These are phyloP conservation scores for Tetraodon nigroviridis DNA, from an alignment of 2,113 vertebrate species.

Conservation along the genomic window DNA sequence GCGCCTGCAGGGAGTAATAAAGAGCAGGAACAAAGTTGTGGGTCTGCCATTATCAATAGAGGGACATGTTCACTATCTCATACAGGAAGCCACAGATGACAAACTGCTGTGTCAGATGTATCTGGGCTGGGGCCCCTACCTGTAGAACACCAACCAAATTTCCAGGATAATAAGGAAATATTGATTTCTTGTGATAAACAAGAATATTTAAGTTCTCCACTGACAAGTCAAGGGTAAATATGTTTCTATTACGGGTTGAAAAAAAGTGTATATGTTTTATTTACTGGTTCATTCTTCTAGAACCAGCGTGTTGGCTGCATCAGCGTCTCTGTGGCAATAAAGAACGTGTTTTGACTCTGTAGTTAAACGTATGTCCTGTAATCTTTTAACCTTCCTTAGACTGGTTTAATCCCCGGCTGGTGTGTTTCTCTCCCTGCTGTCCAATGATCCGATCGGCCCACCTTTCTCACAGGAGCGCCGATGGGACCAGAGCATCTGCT, in stretches of 20 bases:
- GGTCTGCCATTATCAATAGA: conserved; percentile 95
- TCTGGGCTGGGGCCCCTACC: conserved; percentile 95
- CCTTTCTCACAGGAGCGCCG: conserved; percentile 8
- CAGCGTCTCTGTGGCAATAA: conserved; percentile 32
- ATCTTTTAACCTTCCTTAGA: conserved; percentile 55
- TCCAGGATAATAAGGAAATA: not conserved
- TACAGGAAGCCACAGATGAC: conserved; percentile 92
- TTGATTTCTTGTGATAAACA: not conserved
- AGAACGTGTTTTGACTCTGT: conserved; percentile 19
- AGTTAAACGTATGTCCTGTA: conserved; percentile 27
- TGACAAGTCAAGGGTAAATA: not conserved
- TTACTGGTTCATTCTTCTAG: not conserved
- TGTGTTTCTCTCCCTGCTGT: not conserved
- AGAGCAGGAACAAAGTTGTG: conserved; percentile 91
- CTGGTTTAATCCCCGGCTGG: conserved; percentile 40
- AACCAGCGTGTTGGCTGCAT: conserved; percentile 12
- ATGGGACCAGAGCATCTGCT: conserved; percentile 5
- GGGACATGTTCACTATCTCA: conserved; percentile 96
- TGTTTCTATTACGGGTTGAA: conserved; percentile 2
- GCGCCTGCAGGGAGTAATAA: conserved; percentile 92
- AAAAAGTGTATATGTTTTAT: not conserved
- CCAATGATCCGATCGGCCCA: conserved; percentile 19
- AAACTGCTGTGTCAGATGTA: conserved; percentile 96
- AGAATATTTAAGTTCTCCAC: not conserved
- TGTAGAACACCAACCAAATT: conserved; percentile 64